phyloP scores from a whole-genome alignment of 2,888 invertebrate species.

The Aphodius granarius region DNA sequence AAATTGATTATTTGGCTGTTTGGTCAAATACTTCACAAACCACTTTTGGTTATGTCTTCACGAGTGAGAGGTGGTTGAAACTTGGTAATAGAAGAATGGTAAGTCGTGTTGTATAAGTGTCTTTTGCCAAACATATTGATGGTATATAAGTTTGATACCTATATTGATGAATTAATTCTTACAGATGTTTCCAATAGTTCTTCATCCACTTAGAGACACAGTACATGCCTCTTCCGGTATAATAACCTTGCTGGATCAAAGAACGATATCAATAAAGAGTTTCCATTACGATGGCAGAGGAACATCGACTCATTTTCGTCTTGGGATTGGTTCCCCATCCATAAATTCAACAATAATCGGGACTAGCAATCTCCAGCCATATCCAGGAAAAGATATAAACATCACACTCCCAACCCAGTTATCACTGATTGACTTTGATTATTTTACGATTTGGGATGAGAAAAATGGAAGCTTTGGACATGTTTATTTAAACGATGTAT shows the following conservation, averaged over 20 bases:
- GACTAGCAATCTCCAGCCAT: slow-evolving; percentile 27
- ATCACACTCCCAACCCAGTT: slow-evolving; percentile 35
- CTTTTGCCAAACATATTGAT: background rate
- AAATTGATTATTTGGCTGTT: slow-evolving; percentile 35
- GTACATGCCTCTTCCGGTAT: slow-evolving; percentile 36
- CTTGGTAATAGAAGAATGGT: slow-evolving; percentile 13
- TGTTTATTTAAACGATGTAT: slow-evolving; percentile 22
- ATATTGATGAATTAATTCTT: slow-evolving; percentile 13
- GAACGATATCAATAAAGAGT: slow-evolving; percentile 39
- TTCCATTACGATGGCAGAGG: slow-evolving; percentile 34
- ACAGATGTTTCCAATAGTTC: slow-evolving; percentile 16
- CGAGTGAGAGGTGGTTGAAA: slow-evolving; percentile 16
- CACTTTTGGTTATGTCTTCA: slow-evolving; percentile 27
- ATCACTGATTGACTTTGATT: slow-evolving; percentile 37
- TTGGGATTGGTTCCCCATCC: slow-evolving; percentile 34
- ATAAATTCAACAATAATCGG: slow-evolving; percentile 26
- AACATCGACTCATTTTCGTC: slow-evolving; percentile 38
- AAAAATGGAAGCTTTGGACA: slow-evolving; percentile 31
- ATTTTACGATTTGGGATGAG: slow-evolving; percentile 38
- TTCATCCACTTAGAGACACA: slow-evolving; percentile 23
- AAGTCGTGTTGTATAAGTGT: too few species aligned
- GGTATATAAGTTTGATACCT: background rate
- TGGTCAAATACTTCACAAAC: slow-evolving; percentile 30
- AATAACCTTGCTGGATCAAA: slow-evolving; percentile 37
- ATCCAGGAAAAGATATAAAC: slow-evolving; percentile 37